Evolutionary conservation across 1,140 invertebrate species (phyloP).

Genomic region (Bemisia tabaci): DNA sequence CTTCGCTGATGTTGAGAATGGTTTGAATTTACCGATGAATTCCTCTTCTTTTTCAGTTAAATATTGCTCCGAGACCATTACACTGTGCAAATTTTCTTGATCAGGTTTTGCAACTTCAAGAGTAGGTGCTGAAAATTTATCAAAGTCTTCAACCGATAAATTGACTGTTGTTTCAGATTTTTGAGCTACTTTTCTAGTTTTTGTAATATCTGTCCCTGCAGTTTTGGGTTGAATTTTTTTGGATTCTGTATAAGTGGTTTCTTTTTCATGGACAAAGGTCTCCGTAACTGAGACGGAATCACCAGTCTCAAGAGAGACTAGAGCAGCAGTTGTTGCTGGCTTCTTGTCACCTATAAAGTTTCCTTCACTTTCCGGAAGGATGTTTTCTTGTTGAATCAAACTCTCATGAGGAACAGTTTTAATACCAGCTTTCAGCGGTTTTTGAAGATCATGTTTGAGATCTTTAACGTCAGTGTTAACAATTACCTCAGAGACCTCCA

Average conservation of each 20-base stretch:
- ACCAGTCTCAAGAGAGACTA: neutral
- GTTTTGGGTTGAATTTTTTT: neutral
- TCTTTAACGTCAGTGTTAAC: neutral
- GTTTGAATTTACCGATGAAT: neutral
- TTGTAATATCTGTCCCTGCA: neutral
- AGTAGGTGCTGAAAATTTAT: neutral
- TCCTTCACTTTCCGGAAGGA: neutral
- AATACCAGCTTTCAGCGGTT: neutral
- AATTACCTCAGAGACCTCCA: neutral
- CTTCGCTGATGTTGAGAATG: neutral
- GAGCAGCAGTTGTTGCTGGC: neutral
- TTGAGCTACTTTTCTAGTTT: neutral
- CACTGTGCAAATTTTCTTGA: neutral
- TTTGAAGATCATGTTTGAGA: neutral
- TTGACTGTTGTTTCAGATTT: neutral
- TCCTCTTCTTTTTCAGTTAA: neutral
- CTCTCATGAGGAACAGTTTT: neutral
- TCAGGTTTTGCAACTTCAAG: neutral
- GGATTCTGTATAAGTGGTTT: neutral
- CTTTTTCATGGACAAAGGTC: neutral
- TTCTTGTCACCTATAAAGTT: neutral
- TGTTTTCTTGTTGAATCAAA: neutral
- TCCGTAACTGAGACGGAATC: neutral
- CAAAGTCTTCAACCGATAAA: neutral
- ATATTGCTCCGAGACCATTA: neutral